These are phyloP conservation scores for Drosophila repletoides DNA, from an alignment of 1,140 invertebrate genomes.

Conservation along the genomic window DNA sequence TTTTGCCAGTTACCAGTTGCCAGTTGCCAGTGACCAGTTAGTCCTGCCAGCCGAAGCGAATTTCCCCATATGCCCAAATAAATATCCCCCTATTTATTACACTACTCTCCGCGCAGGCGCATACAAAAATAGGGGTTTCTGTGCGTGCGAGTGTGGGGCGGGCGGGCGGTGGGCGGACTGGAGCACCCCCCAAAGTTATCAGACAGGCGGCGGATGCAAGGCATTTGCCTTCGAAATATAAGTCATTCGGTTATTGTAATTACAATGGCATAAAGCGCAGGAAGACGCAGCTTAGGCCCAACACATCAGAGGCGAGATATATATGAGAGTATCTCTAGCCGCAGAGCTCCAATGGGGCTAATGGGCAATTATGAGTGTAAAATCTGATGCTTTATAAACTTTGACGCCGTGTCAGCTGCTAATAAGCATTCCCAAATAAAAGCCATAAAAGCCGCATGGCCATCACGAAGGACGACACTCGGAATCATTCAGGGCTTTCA, in stretches of 20 bases:
- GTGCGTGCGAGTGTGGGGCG: too few relatives aligned
- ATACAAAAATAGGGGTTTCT: too few relatives aligned
- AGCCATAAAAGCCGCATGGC: conserved; percentile 75
- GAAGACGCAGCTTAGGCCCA: conserved; percentile 31
- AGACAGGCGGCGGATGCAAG: conserved; percentile 36
- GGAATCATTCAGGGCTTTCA: conserved; percentile 19
- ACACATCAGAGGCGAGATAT: too few relatives aligned
- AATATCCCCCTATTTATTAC: conserved; percentile 56
- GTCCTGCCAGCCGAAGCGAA: conserved; percentile 11
- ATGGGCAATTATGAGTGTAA: conserved; percentile 75
- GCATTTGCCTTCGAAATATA: conserved; percentile 31
- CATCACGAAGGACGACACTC: conserved; percentile 18
- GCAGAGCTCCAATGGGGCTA: conserved; percentile 34
- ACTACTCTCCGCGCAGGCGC: conserved; percentile 23
- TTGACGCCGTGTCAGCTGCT: conserved; percentile 77
- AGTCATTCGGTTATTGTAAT: conserved; percentile 52
- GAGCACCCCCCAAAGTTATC: conserved; percentile 53
- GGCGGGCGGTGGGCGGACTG: conserved; percentile 4
- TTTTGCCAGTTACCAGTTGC: conserved; percentile 63
- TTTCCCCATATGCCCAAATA: background rate
- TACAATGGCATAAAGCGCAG: conserved; percentile 41
- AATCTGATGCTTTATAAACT: conserved; percentile 61
- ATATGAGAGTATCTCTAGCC: background rate
- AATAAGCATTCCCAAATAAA: conserved; percentile 76
- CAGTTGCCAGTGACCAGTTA: conserved; percentile 2